These are phyloP conservation scores for Aphis craccivora DNA, from an alignment of 1,140 invertebrate species.

Conservation along the genomic window DNA sequence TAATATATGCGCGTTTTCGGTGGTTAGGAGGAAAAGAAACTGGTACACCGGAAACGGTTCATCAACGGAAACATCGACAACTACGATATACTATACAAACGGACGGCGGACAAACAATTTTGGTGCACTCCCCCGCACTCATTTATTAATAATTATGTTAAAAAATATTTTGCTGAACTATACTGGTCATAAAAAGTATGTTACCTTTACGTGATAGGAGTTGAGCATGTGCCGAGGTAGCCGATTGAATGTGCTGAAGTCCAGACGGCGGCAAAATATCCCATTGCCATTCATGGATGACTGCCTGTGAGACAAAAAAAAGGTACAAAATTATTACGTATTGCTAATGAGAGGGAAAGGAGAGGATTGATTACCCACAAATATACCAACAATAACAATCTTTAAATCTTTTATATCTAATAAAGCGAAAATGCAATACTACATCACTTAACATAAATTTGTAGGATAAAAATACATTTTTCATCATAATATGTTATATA, in stretches of 20 bases:
- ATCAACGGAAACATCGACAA: background rate
- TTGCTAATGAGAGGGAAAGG: too few relatives aligned
- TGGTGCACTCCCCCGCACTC: background rate
- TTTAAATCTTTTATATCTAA: too few relatives aligned
- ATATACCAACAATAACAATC: too few relatives aligned
- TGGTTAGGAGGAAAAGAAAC: background rate
- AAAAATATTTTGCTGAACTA: background rate
- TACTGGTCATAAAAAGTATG: background rate
- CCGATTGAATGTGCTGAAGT: constrained; percentile 94
- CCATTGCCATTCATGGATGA: constrained; percentile 80
- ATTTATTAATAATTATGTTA: background rate
- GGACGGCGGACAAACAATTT: background rate
- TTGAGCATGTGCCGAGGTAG: constrained; percentile 95
- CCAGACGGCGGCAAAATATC: constrained; percentile 87
- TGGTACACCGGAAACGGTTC: constrained; percentile 25
- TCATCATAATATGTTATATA: too few relatives aligned
- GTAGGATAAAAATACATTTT: too few relatives aligned
- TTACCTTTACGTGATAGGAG: constrained; percentile 98
- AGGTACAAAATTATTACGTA: background rate
- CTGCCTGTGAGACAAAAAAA: constrained; percentile 69
- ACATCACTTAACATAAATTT: too few relatives aligned
- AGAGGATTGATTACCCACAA: too few relatives aligned
- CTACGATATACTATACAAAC: background rate
- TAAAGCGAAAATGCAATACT: too few relatives aligned
- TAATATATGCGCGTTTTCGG: background rate